Conservation (phyloP, 2,888 invertebrate species). For the Sinotaia quadrata region DNA sequence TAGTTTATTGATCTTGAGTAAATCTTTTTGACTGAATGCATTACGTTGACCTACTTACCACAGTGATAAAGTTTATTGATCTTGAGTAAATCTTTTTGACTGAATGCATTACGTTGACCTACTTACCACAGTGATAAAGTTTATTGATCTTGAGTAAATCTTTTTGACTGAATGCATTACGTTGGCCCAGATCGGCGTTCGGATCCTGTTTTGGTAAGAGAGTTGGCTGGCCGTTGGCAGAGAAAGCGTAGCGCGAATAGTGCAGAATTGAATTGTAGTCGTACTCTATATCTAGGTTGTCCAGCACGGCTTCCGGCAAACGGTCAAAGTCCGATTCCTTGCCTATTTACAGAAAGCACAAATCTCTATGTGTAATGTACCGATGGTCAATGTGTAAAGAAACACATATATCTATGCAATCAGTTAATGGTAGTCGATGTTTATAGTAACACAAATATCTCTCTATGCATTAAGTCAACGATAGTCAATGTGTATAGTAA, state of each 20-base stretch:
- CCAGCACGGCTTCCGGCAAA: conserved; percentile 37
- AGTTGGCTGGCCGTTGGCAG: conserved; percentile 52
- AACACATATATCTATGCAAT: too few species aligned
- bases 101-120: conserved; percentile 49
- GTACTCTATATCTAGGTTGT: conserved; percentile 51
- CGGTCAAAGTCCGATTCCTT: conserved; percentile 52
- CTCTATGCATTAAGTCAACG: too few species aligned
- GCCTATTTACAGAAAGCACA: conserved; percentile 39
- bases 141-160: conserved; percentile 45
- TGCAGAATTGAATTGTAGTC: conserved; percentile 58
- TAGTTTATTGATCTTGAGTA: too few species aligned
- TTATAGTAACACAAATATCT: too few species aligned
- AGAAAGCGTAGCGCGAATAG: conserved; percentile 54
- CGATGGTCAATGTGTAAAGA: too few species aligned
- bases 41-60: too few species aligned
- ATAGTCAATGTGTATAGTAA: too few species aligned
- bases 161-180: conserved; percentile 45
- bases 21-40: too few species aligned
- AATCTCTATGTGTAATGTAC: too few species aligned
- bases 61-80: too few species aligned
- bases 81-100: conserved; percentile 42
- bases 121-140: conserved; percentile 49
- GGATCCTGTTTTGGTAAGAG: conserved; percentile 45
- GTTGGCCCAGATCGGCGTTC: conserved; percentile 45
- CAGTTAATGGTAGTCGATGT: too few species aligned